Evolutionary conservation across 1,140 invertebrate genomes (phyloP), one percentile per base, ranked within the genome.

Genomic region (Drosophila leontia): DNA sequence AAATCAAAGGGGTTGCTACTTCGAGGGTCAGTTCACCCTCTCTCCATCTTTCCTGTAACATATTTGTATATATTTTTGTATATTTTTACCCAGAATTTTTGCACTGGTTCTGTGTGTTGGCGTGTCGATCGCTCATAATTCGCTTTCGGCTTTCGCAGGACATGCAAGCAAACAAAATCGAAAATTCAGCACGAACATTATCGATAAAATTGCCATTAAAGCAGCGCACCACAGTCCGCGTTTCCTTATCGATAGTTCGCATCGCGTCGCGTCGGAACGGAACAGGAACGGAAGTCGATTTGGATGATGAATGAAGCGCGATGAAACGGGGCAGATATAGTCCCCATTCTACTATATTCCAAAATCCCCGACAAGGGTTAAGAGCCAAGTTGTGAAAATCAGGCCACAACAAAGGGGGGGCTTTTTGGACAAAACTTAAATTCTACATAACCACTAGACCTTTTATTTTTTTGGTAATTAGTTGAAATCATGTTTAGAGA

Each of bases 141-240:
- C 77, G 76, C 58, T 70, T 70, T 69, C 34, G 63, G 48, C 39
- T 29, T 5, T 45, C 69, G 50, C 29, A 50, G 29, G 81, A 85
- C 85, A 90, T 91, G 86, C 85, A 91, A 90, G 85, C 78, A 88
- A 88, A 90, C 85, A 88, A 90, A 90, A 91, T 91, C 86, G 86
- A 91, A 91, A 91, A 90, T 90, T 85, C 85, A 85, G 77, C 86
- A 91, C 86, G 86, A 91, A 91, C 86, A 91, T 91, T 91, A 91
- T 91, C 86, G 86, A 91, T 91, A 91, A 91, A 91, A 91, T 91
- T 91, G 86, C 86, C 86, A 91, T 91, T 91, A 91, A 91, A 81
- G 80, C 78, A 51, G 50, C 23, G 50, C 53, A 51, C 47, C 58
- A 45, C 45, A 47, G 32, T 23, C 23, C n/a, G 29, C 11, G 26